These are phyloP conservation scores for Scrobipalpa atriplicella DNA, from an alignment of 2,888 invertebrate genomes.

Conservation along the genomic window DNA sequence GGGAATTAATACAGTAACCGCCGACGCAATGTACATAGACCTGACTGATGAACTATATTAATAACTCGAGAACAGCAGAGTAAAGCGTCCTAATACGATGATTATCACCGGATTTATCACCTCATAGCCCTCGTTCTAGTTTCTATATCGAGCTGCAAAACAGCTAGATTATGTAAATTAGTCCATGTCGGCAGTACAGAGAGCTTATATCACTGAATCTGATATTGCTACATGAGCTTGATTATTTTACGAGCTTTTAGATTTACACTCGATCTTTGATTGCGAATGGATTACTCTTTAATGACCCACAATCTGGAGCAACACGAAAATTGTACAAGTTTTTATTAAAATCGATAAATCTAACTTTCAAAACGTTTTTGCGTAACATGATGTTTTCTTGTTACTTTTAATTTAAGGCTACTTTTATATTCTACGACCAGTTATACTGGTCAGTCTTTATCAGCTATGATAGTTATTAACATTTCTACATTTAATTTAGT, in stretches of 20 bases:
- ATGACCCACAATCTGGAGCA: slow-evolving; percentile 10
- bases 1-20: too few species aligned
- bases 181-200: slow-evolving; percentile 1
- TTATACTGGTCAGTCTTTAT: slow-evolving; percentile 1
- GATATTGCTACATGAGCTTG: slow-evolving; percentile 22
- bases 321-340: not conserved
- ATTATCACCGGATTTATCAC: slow-evolving; percentile 20
- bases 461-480: not conserved
- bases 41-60: too few species aligned
- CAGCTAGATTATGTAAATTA: slow-evolving; percentile 22
- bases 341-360: slow-evolving; percentile 18
- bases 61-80: not conserved
- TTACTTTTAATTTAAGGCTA: slow-evolving; percentile 14
- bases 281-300: slow-evolving; percentile 19
- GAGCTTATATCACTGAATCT: slow-evolving; percentile 6
- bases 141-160: slow-evolving; percentile 2
- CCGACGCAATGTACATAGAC: too few species aligned
- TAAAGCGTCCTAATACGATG: slow-evolving; percentile 24
- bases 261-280: slow-evolving; percentile 17
- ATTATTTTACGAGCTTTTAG: slow-evolving; percentile 23
- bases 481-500: not conserved
- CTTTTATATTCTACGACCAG: slow-evolving; percentile 12
- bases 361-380: slow-evolving; percentile 29
- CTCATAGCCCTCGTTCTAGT: slow-evolving; percentile 11
- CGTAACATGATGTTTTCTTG: slow-evolving; percentile 22